phyloP scores from a whole-genome alignment of 2,113 vertebrate genomes.

The Orycteropus afer region DNA sequence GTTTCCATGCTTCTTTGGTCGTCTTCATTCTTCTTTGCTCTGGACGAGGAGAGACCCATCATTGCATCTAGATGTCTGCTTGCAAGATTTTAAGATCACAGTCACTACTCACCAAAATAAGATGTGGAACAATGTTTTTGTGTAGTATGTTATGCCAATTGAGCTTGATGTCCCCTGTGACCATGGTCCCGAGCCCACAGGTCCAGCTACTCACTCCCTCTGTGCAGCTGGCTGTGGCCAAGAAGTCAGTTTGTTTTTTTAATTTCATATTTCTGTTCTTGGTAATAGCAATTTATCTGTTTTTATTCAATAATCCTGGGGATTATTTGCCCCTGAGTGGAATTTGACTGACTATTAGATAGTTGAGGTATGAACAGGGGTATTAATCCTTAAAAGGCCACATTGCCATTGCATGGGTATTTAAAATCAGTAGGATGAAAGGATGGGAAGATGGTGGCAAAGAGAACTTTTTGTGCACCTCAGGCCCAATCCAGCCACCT shows the following conservation, averaged over 20 bases:
- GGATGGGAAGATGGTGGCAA: background rate
- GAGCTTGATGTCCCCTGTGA: too few relatives aligned
- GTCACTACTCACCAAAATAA: too few relatives aligned
- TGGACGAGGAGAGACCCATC: too few relatives aligned
- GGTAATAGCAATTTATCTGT: background rate
- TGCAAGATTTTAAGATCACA: too few relatives aligned
- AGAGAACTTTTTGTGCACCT: background rate
- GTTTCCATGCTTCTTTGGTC: too few relatives aligned
- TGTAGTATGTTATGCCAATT: too few relatives aligned
- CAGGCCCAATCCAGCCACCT: background rate
- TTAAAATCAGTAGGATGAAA: background rate
- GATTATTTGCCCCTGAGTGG: background rate
- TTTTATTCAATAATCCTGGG: slow-evolving; percentile 16
- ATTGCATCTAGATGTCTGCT: too few relatives aligned
- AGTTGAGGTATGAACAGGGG: background rate
- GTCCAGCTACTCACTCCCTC: too few relatives aligned
- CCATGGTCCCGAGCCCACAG: too few relatives aligned
- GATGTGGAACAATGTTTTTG: too few relatives aligned
- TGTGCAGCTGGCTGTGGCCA: too few relatives aligned
- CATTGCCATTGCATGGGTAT: background rate
- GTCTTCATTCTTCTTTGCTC: too few relatives aligned
- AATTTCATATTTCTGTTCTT: slow-evolving; percentile 15
- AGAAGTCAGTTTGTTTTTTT: background rate
- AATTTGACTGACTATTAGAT: background rate
- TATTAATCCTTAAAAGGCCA: background rate